Evolutionary conservation across 37 sponge, comb jelly and placozoan species (phyloP).

Genomic region (Theonella swinhoei): DNA sequence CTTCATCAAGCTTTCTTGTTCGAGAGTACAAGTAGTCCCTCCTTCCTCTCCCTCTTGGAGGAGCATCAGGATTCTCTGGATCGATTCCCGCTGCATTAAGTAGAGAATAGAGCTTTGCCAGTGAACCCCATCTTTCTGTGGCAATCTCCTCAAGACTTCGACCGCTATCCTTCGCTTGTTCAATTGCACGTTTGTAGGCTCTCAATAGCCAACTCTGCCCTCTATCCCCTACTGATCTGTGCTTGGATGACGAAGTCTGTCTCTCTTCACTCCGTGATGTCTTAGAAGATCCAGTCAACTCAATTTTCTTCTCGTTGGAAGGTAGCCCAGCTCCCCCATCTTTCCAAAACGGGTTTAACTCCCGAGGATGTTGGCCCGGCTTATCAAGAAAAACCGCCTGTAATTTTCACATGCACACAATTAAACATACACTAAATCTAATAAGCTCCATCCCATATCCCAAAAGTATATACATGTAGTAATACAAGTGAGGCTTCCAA

Average conservation of each 20-base stretch:
- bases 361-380: conserved; percentile 75
- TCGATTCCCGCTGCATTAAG: conserved; percentile 65
- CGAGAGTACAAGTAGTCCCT: conserved; percentile 35
- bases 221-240: conserved; percentile 29
- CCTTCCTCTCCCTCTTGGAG: neutral
- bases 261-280: neutral
- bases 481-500: neutral
- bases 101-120: conserved; percentile 55
- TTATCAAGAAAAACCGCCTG: conserved; percentile 3
- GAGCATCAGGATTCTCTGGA: conserved; percentile 51
- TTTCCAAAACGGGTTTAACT: conserved; percentile 88
- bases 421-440: neutral
- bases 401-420: conserved; percentile 2
- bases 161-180: conserved; percentile 49
- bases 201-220: conserved; percentile 78
- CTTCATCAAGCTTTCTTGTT: neutral
- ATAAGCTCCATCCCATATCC: neutral
- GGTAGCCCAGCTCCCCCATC: conserved; percentile 84
- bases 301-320: neutral
- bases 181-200: conserved; percentile 77
- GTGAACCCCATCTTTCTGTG: conserved; percentile 73
- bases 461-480: neutral
- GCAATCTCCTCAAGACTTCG: conserved; percentile 59
- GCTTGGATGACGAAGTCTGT: neutral
- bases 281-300: neutral